A percentile compares a stretch with the other conserved stretches of the same genome.
These are phyloP conservation scores for Argyrosomus japonicus DNA, from an alignment of 2,113 vertebrate genomes.

Conservation along the genomic window DNA sequence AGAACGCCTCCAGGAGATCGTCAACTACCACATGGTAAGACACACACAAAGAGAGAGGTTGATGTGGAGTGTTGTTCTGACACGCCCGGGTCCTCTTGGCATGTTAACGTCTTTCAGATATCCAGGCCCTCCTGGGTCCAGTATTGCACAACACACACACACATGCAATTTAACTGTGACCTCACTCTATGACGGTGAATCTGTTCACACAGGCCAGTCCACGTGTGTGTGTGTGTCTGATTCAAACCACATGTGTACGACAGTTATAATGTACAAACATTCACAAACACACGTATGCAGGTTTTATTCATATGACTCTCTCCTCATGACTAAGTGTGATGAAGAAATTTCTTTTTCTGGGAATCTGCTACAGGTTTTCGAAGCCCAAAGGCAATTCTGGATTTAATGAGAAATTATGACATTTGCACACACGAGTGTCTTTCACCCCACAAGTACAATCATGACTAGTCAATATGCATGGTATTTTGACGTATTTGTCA, in stretches of 20 bases:
- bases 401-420: background rate
- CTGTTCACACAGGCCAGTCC: slow-evolving; percentile 52
- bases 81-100: slow-evolving; percentile 49
- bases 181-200: slow-evolving; percentile 58
- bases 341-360: slow-evolving; percentile 3
- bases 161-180: slow-evolving; percentile 51
- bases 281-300: background rate
- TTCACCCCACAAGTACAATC: background rate
- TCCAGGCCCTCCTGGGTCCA: slow-evolving; percentile 31
- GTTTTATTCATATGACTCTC: slow-evolving; percentile 47
- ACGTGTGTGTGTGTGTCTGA: slow-evolving; percentile 62
- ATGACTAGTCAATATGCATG: background rate
- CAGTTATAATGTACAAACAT: slow-evolving; percentile 13
- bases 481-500: background rate
- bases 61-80: slow-evolving; percentile 23
- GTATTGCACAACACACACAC: slow-evolving; percentile 33
- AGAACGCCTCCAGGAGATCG: slow-evolving; percentile 96
- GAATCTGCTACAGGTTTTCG: slow-evolving; percentile 29
- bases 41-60: slow-evolving; percentile 30
- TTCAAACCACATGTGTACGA: slow-evolving; percentile 68
- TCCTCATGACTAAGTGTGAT: slow-evolving; percentile 48
- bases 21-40: slow-evolving; percentile 96
- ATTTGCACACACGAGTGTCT: background rate
- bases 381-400: background rate
- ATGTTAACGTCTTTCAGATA: slow-evolving; percentile 62